Base-by-base conservation (phyloP, 2,113 vertebrate species). In the Noctilio leporinus region DNA sequence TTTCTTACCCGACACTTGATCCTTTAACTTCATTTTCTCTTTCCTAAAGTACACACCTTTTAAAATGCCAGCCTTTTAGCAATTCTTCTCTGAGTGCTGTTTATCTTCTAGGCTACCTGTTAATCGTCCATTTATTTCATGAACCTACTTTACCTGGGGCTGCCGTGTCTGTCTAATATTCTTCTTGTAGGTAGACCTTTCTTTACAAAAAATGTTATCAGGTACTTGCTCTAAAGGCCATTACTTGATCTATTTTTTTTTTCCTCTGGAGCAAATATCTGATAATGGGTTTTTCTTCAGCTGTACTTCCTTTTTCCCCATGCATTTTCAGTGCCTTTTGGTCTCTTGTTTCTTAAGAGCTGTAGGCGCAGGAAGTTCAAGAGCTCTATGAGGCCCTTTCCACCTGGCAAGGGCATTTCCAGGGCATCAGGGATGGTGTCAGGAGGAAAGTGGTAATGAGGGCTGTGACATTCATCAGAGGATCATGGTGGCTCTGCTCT, bases 131-230 rank as follows among this genome's bases (percentile, higher is more conserved):
- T 81, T 90, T 95, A 62, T 67, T 90, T 88, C 84, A 53, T 76
- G 86, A 78, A 57, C 2, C 49, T 49, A n/a, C 45, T 80, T 95
- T 76, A 45, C 86, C 80, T n/a, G 33, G 28, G 33, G 38, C 51
- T 80, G 80, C 93, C 20, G n/a, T 55, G 84, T 91, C 70, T 70
- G 35, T 84, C 95, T 91, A 86, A 94, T 86, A 95, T 86, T 40
- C 45, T 88, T 84, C 57, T 81, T 47, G n/a, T 67, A 91, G 91
- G 77, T 26, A 70, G 69, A 33, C 45, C 76, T 95, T 75, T 90
- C 70, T 94, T 82, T 59, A 90, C 59, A 33, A 83, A 83, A 83
- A 70, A 9, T 28, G n/a, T 57, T 80, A 47, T 49, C 73, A 69
- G 67, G 73, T 73, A 55, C 26, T 70, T 86, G 33, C 65, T 87